A percentile compares a stretch with the other conserved stretches of the same genome.
phyloP scores from a whole-genome alignment of 37 sponge, comb jelly and placozoan species.

The Theonella swinhoei region DNA sequence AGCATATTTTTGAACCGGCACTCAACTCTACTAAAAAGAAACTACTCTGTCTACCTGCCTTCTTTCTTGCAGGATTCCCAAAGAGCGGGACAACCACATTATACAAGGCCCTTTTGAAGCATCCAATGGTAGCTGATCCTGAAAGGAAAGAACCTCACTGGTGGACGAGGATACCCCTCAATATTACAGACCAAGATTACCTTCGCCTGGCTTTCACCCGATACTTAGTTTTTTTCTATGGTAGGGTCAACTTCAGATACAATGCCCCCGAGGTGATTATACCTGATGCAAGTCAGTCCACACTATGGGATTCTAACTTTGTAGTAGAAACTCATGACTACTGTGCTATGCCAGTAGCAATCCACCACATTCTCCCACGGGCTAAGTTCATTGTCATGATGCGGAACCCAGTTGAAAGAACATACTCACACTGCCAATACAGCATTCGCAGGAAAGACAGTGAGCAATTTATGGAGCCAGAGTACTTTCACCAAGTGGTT shows the following conservation, averaged over 20 bases:
- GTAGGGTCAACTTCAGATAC: neutral
- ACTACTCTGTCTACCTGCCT: constrained; percentile 10
- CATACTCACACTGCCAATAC: constrained; percentile 28
- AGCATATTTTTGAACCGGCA: neutral
- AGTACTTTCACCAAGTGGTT: neutral
- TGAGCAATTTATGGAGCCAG: neutral
- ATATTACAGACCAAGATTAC: neutral
- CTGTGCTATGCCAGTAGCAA: constrained; percentile 18
- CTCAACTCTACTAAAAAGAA: neutral
- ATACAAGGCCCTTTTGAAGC: neutral
- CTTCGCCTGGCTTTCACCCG: neutral
- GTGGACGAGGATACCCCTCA: constrained; percentile 19
- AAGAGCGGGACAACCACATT: constrained; percentile 42
- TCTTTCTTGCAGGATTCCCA: constrained; percentile 42
- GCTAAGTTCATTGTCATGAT: constrained; percentile 41
- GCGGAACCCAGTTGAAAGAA: constrained; percentile 11
- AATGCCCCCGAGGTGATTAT: neutral
- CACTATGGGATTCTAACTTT: constrained; percentile 16
- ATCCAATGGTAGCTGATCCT: constrained; percentile 8
- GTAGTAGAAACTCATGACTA: neutral
- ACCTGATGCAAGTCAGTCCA: constrained; percentile 23
- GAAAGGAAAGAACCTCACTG: constrained; percentile 28
- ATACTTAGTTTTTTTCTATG: neutral
- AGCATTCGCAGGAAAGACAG: neutral
- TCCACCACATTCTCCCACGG: constrained; percentile 12